These are phyloP conservation scores for Scaptomyza tumidula DNA, from an alignment of 2,888 invertebrate species.

Conservation along the genomic window DNA sequence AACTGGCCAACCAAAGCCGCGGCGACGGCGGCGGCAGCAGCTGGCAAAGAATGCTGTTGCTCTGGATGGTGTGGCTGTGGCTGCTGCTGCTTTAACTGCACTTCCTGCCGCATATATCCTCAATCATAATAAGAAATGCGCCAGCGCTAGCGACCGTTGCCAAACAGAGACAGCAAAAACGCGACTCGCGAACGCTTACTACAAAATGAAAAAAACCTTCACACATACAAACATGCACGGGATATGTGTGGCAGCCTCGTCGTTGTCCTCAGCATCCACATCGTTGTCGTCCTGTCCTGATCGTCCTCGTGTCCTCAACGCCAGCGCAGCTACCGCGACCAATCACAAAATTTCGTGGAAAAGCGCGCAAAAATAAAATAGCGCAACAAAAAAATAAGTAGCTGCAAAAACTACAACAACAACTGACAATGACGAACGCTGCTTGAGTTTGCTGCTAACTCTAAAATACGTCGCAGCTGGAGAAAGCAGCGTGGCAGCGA, in stretches of 20 bases:
- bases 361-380: constrained; percentile 79
- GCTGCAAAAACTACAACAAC: constrained; percentile 48
- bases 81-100: constrained; percentile 44
- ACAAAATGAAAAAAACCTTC: constrained; percentile 43
- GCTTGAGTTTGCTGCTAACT: constrained; percentile 72
- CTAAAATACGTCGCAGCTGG: constrained; percentile 67
- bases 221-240: constrained; percentile 21
- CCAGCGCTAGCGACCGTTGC: constrained; percentile 69
- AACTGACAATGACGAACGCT: constrained; percentile 58
- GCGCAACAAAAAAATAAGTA: constrained; percentile 71
- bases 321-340: constrained; percentile 70
- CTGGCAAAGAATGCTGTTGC: constrained; percentile 37
- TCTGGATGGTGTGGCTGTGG: constrained; percentile 15
- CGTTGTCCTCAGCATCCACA: constrained; percentile 61
- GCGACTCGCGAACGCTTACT: constrained; percentile 58
- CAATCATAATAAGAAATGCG: constrained; percentile 81
- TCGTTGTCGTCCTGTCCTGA: constrained; percentile 53
- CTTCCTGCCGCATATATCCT: constrained; percentile 65
- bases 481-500: constrained; percentile 52
- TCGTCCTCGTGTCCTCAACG: constrained; percentile 55
- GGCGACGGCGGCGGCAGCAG: constrained; percentile 22
- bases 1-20: constrained; percentile 60
- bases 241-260: constrained; percentile 42
- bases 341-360: constrained; percentile 81
- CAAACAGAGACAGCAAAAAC: constrained; percentile 77